A percentile compares a stretch with the other conserved stretches of the same genome.
Evolutionary conservation across 2,113 vertebrate species (phyloP).

Genomic region (Albula goreensis): DNA sequence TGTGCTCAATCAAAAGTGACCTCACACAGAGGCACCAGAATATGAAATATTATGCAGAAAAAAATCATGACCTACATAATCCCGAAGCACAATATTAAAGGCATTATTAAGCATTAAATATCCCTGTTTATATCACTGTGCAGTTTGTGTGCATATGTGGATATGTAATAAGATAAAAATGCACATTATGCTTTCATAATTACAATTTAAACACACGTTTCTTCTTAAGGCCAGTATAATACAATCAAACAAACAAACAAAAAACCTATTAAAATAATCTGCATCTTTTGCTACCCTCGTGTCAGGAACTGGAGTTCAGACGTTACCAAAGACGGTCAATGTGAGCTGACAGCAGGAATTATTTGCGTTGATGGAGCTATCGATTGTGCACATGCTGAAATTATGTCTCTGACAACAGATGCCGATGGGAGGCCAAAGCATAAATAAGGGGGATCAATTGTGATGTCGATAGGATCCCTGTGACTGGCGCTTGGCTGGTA

Average conservation of each 20-base stretch:
- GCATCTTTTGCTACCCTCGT: not conserved
- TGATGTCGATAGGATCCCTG: slow-evolving; percentile 72
- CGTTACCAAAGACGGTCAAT: not conserved
- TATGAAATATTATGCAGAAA: not conserved
- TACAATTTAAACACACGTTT: too few relatives aligned
- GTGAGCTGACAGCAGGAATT: slow-evolving; percentile 64
- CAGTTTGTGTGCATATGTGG: too few relatives aligned
- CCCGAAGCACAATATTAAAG: too few relatives aligned
- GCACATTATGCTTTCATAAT: too few relatives aligned
- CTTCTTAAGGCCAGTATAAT: not conserved
- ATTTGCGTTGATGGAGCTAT: slow-evolving; percentile 77
- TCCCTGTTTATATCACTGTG: too few relatives aligned
- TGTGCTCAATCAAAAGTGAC: not conserved
- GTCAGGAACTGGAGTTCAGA: not conserved
- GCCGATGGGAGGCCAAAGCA: slow-evolving; percentile 73
- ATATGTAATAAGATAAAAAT: too few relatives aligned
- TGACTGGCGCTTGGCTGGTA: slow-evolving; percentile 67
- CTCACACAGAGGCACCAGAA: not conserved
- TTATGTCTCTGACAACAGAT: slow-evolving; percentile 74
- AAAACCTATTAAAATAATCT: too few relatives aligned
- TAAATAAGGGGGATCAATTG: slow-evolving; percentile 88
- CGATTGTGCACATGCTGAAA: slow-evolving; percentile 82
- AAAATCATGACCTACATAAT: not conserved
- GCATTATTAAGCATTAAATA: too few relatives aligned
- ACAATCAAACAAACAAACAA: not conserved